Conservation (phyloP, 2,888 invertebrate genomes). For the Drosophila kanekoi region DNA sequence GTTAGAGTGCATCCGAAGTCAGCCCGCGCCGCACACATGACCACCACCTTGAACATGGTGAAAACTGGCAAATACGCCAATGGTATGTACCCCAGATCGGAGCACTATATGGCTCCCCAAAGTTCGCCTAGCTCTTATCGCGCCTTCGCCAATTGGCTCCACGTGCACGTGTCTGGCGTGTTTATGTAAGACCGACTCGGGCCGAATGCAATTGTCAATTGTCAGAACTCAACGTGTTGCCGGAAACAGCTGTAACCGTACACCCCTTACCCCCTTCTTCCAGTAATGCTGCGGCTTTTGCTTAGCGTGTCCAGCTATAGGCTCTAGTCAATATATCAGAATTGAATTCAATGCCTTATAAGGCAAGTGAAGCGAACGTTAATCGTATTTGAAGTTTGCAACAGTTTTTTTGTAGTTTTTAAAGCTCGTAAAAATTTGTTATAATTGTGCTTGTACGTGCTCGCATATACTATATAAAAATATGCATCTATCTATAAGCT, state of each 20-base stretch:
- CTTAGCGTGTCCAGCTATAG: constrained; percentile 24
- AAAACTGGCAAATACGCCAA: constrained; percentile 83
- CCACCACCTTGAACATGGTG: constrained; percentile 79
- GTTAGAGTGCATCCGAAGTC: constrained; percentile 18
- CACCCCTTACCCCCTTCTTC: background rate
- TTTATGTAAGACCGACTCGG: constrained; percentile 61
- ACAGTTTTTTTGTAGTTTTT: constrained; percentile 4
- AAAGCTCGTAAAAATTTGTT: constrained; percentile 17
- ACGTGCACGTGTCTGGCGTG: constrained; percentile 60
- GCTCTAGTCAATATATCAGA: background rate
- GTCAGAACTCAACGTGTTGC: constrained; percentile 45
- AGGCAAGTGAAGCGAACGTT: constrained; percentile 38
- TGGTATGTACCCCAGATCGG: constrained; percentile 62
- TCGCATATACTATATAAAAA: background rate
- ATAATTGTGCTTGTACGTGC: background rate
- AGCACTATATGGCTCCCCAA: constrained; percentile 1
- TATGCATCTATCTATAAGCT: constrained; percentile 2
- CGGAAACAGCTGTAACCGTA: constrained; percentile 36
- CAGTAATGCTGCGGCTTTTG: constrained; percentile 7
- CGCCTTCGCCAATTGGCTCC: background rate
- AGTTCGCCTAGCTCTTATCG: constrained; percentile 4
- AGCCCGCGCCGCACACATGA: constrained; percentile 73
- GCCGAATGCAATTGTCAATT: constrained; percentile 22
- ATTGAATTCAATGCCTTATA: constrained; percentile 32
- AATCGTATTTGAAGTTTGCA: constrained; percentile 45